Percentiles rank a stretch among this genome's conserved stretches.
These are phyloP conservation scores for Puma concolor DNA, from an alignment of 2,113 vertebrate genomes.

Conservation along the genomic window DNA sequence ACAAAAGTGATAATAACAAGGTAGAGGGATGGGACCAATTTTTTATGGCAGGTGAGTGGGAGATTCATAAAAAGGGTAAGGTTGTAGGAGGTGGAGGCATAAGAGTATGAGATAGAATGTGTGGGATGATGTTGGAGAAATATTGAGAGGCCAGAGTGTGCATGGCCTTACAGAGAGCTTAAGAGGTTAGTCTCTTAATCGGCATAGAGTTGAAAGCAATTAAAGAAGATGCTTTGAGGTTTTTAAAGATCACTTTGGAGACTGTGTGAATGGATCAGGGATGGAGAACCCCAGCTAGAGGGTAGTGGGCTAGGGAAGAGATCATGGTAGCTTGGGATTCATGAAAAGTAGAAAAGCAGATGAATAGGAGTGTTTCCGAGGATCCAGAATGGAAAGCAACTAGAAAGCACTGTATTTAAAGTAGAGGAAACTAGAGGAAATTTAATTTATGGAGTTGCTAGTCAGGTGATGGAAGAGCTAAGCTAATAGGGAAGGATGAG, in stretches of 20 bases:
- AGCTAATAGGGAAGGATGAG: neutral
- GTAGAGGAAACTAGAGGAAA: neutral
- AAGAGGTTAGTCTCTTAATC: neutral
- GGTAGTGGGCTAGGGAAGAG: neutral
- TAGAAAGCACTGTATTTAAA: neutral
- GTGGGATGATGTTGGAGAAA: neutral
- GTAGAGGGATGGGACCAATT: neutral
- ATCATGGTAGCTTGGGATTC: neutral
- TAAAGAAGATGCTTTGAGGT: neutral
- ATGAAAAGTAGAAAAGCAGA: neutral
- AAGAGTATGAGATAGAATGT: neutral
- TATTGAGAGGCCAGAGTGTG: neutral
- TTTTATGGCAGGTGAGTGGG: neutral
- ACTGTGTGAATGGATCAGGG: neutral
- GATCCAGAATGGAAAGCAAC: neutral
- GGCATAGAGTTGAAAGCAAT: neutral
- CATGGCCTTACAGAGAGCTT: neutral
- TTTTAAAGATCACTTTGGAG: neutral
- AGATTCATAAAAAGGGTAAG: neutral
- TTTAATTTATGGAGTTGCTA: neutral
- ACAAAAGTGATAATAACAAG: constrained; percentile 22
- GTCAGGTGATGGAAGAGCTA: neutral
- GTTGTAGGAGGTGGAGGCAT: neutral
- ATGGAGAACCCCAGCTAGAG: neutral
- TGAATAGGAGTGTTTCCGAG: neutral